Evolutionary conservation across 2,797 vertebrate genomes (phyloP).

Genomic region (Rhinogobio ventralis): DNA sequence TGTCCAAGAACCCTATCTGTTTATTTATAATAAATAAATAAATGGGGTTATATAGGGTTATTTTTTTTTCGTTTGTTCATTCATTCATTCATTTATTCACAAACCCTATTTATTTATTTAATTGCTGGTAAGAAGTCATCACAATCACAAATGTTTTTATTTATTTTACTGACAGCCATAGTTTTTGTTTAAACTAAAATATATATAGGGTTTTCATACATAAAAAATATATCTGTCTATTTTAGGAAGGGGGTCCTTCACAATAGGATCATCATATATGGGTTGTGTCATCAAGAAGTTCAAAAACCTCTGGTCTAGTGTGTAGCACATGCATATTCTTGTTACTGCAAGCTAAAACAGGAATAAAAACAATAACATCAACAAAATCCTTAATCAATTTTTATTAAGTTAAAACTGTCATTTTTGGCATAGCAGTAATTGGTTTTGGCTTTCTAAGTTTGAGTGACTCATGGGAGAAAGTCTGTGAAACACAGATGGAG

Average conservation of each 20-base stretch:
- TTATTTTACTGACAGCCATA: not conserved
- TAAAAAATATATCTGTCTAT: not conserved
- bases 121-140: not conserved
- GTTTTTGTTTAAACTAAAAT: too few species aligned
- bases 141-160: not conserved
- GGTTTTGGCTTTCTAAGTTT: slow-evolving; percentile 80
- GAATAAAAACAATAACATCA: slow-evolving; percentile 50
- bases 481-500: slow-evolving; percentile 83
- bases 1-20: too few species aligned
- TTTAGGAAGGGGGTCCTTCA: not conserved
- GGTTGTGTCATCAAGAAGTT: not conserved
- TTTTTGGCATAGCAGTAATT: slow-evolving; percentile 86
- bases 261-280: not conserved
- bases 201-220: not conserved
- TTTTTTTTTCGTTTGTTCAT: too few species aligned
- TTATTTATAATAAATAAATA: too few species aligned
- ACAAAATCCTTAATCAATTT: slow-evolving; percentile 74
- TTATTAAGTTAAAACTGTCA: slow-evolving; percentile 82
- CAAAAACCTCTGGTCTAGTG: not conserved
- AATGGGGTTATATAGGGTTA: too few species aligned
- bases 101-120: not conserved
- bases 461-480: slow-evolving; percentile 85
- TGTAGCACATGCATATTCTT: not conserved
- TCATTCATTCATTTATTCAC: not conserved
- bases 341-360: not conserved